These are phyloP conservation scores for Pyrochroa serraticornis DNA, from an alignment of 2,888 invertebrate species.

Conservation along the genomic window DNA sequence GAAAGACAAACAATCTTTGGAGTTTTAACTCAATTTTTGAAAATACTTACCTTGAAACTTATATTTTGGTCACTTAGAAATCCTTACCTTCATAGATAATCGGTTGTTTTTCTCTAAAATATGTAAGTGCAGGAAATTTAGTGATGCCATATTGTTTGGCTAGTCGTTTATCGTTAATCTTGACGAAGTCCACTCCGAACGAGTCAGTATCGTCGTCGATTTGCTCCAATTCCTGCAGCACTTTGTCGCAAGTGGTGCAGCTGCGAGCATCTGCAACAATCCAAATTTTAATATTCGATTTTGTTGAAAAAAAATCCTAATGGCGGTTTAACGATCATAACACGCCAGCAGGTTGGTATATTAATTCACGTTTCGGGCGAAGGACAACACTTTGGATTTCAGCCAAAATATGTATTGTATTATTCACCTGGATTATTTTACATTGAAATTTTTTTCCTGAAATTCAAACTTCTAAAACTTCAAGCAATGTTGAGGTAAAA, in stretches of 20 bases:
- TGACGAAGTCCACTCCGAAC: conserved; percentile 93
- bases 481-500: no score
- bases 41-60: no score
- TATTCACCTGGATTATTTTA: no score
- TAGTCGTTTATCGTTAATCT: conserved; percentile 94
- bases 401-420: no score
- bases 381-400: no score
- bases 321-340: no score
- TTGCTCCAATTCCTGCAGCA: conserved; percentile 88
- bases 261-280: conserved; percentile 79
- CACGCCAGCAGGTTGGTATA: no score
- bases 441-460: no score
- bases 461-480: no score
- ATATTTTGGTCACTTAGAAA: not conserved
- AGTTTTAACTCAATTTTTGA: not conserved
- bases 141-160: conserved; percentile 96
- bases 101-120: conserved; percentile 95
- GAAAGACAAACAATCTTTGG: not conserved
- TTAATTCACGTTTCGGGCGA: no score
- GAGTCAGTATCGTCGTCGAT: conserved; percentile 95
- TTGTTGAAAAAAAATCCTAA: conserved; percentile 8
- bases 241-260: conserved; percentile 90
- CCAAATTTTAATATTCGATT: not conserved
- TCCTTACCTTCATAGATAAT: conserved; percentile 89
- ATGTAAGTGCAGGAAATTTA: conserved; percentile 94